Evolutionary conservation across 53 echinoderm and acorn worm genomes (phyloP).

Genomic region (Echinarachnius parma): DNA sequence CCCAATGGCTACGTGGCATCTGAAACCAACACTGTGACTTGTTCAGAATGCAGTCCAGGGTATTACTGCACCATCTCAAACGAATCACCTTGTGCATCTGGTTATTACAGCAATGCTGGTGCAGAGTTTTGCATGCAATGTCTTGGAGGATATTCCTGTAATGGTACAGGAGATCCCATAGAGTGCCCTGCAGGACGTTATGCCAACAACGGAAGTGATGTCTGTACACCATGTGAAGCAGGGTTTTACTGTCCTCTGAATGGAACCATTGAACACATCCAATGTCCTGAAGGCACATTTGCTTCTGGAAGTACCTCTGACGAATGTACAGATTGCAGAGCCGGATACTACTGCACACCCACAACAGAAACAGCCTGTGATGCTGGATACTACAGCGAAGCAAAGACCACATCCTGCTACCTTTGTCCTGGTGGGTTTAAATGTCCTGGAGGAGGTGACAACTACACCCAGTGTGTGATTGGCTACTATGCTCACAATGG

Average conservation of each 20-base stretch:
- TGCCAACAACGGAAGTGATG: constrained; percentile 63
- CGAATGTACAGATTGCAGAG: constrained; percentile 38
- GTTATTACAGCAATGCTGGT: constrained; percentile 61
- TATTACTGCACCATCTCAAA: constrained; percentile 58
- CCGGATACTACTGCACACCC: constrained; percentile 44
- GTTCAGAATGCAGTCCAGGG: constrained; percentile 60
- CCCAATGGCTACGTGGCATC: constrained; percentile 55
- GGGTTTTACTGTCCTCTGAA: constrained; percentile 57
- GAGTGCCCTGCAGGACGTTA: constrained; percentile 57
- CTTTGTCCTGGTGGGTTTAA: constrained; percentile 58
- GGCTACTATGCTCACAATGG: constrained; percentile 68
- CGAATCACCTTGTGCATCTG: constrained; percentile 48
- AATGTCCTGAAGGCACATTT: constrained; percentile 44
- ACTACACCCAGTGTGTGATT: constrained; percentile 34
- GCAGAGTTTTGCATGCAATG: constrained; percentile 59
- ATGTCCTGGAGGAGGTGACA: constrained; percentile 38
- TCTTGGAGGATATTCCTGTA: constrained; percentile 63
- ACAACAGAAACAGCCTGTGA: constrained; percentile 49
- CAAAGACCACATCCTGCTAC: constrained; percentile 48
- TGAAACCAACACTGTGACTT: constrained; percentile 19
- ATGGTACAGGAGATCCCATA: constrained; percentile 38
- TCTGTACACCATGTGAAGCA: constrained; percentile 55
- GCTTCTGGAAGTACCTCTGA: background rate
- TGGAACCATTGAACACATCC: constrained; percentile 30
- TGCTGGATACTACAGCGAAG: constrained; percentile 57